Evolutionary conservation across 2,113 vertebrate species (phyloP), one percentile per base, ranked within the genome.

Genomic region (Vombatus ursinus): DNA sequence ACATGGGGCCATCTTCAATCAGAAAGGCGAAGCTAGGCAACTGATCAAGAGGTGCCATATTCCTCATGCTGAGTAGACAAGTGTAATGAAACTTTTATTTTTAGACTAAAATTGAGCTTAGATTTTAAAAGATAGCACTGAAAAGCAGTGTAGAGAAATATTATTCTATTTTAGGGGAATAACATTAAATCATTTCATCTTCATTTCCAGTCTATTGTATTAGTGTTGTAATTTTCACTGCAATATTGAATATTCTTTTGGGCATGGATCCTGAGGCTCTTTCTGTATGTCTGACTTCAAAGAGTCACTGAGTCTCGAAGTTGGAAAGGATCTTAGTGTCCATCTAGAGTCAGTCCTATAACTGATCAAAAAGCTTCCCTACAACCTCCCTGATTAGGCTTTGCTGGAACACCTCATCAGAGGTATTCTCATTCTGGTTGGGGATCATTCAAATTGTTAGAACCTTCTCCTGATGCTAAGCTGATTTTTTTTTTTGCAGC

Each of bases 81-180:
- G 93, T 91, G 1, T 49, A 95, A 95, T 77, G 51, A 92, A 96
- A 92, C 31, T 8, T 12, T 31, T 16, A 54, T 93, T 93, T 93
- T 77, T 68, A 50, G 96, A 44, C 11, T 52, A 84, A 61, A 94
- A 95, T 90, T 92, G 37, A 97, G 50, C 68, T 44, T 51, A 8
- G 0, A 95, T 53, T 94, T 94, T 84, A n/a, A 96, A 96, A 96
- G 5, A 84, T 49, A 8, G 0, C 93, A 52, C 92, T 94, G 90
- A 31, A 96, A 96, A 96, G 50, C 49, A 84, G 90, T 92, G 2
- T 84, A 91, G 84, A 96, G 89, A 89, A 93, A 96, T 92, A 95
- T 77, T 57, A 84, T 95, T 90, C 90, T 2, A 49, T 94, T 61
- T 94, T 94, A n/a, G 47, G 44, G 90, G 10, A 9, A 49, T 89